A percentile compares a stretch with the other conserved stretches of the same genome.
Conservation (phyloP, 2,797 vertebrate species). For the Lithobates sylvaticus region DNA sequence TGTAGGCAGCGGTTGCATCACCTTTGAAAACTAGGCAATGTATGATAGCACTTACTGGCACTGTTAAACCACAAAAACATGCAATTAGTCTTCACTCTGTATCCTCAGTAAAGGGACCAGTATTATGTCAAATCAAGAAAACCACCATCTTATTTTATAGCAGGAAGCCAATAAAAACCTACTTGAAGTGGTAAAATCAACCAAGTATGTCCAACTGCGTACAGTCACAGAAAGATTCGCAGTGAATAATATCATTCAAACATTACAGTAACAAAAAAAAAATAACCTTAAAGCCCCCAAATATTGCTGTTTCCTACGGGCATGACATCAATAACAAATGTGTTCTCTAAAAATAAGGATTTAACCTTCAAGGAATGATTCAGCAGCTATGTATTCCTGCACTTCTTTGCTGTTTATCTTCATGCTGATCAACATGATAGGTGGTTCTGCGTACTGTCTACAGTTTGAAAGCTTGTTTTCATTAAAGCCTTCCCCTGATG, state of each 20-base stretch:
- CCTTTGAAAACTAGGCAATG: neutral
- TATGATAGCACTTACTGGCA: neutral
- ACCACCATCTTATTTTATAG: slow-evolving; percentile 1
- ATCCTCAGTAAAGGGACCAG: neutral
- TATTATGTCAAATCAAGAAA: slow-evolving; percentile 1
- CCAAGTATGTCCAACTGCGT: neutral
- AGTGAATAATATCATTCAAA: slow-evolving; percentile 31
- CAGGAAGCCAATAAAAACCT: slow-evolving; percentile 2
- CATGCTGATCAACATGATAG: slow-evolving; percentile 50
- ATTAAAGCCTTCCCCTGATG: slow-evolving; percentile 48
- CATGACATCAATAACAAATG: slow-evolving; percentile 45
- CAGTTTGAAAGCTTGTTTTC: slow-evolving; percentile 58
- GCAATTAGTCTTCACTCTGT: neutral
- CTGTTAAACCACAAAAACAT: neutral
- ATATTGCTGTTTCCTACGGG: slow-evolving; percentile 1
- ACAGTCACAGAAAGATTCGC: slow-evolving; percentile 18
- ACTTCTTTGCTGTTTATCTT: slow-evolving; percentile 56
- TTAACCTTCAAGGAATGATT: slow-evolving; percentile 47
- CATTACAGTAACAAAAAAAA: slow-evolving; percentile 13
- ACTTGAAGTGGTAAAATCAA: slow-evolving; percentile 7
- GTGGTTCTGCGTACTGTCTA: slow-evolving; percentile 56
- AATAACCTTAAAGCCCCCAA: slow-evolving; percentile 3
- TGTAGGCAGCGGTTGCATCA: neutral
- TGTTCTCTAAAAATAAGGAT: slow-evolving; percentile 38
- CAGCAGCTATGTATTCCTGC: slow-evolving; percentile 47